These are phyloP conservation scores for Oeneis ivallda DNA, from an alignment of 2,888 invertebrate genomes.

Conservation along the genomic window DNA sequence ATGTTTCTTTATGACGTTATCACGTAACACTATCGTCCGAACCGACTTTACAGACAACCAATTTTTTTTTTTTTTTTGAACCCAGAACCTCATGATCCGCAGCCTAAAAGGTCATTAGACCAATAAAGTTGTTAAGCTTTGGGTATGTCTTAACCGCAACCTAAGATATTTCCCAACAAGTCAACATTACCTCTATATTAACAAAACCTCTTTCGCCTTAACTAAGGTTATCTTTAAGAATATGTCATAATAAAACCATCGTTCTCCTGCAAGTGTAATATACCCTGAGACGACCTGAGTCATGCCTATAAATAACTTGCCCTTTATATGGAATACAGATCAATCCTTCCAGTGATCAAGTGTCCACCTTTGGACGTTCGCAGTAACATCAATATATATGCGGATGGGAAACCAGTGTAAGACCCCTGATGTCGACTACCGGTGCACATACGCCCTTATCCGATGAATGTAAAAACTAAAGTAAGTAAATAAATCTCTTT, in stretches of 20 bases:
- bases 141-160: too few species aligned
- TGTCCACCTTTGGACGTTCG: slow-evolving; percentile 10
- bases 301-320: slow-evolving; percentile 7
- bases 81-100: too few species aligned
- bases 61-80: too few species aligned
- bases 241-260: not conserved
- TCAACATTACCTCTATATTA: too few species aligned
- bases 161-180: too few species aligned
- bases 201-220: too few species aligned
- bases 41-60: too few species aligned
- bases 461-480: not conserved
- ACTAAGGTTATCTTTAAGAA: too few species aligned
- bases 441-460: slow-evolving; percentile 1
- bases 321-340: slow-evolving; percentile 15
- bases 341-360: slow-evolving; percentile 17
- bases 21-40: too few species aligned
- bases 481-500: not conserved
- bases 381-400: slow-evolving; percentile 6
- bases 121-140: too few species aligned
- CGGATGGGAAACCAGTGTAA: slow-evolving; percentile 13
- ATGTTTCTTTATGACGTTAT: too few species aligned
- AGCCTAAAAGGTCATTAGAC: too few species aligned
- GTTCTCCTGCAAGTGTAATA: slow-evolving; percentile 15
- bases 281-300: slow-evolving; percentile 15
- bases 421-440: not conserved